A percentile compares a stretch with the other conserved stretches of the same genome.
Conservation (phyloP, 92 coral and sea anemone genomes). For the Heliopora coerulea region DNA sequence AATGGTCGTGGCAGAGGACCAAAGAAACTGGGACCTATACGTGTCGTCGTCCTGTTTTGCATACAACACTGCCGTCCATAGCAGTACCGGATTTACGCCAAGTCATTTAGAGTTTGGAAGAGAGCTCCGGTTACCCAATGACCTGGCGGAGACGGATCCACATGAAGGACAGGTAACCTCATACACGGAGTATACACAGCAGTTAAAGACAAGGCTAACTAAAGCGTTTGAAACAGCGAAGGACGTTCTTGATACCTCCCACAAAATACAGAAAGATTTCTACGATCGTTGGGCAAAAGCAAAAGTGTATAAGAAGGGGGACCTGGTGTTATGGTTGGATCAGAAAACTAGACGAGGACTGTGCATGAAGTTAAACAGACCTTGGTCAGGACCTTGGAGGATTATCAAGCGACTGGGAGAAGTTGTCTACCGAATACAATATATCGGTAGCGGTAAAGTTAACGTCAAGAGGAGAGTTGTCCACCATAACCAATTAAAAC, state of each 20-base stretch:
- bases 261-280: conserved; percentile 41
- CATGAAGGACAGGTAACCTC: too few relatives aligned
- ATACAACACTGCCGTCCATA: conserved; percentile 43
- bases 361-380: conserved; percentile 51
- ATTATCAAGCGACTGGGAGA: conserved; percentile 32
- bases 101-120: conserved; percentile 35
- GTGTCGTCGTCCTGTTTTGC: conserved; percentile 31
- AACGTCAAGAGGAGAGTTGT: conserved; percentile 36
- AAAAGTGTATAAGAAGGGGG: conserved; percentile 26
- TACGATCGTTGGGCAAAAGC: conserved; percentile 37
- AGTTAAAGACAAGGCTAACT: conserved; percentile 19
- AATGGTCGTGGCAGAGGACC: conserved; percentile 44
- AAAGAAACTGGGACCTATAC: conserved; percentile 34
- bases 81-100: conserved; percentile 39
- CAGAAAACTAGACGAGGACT: conserved; percentile 40
- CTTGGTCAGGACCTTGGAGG: conserved; percentile 54
- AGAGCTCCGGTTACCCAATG: conserved; percentile 44
- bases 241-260: conserved; percentile 25
- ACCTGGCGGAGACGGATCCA: conserved; percentile 15
- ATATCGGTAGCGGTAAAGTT: conserved; percentile 17
- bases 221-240: conserved; percentile 36
- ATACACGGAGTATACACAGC: conserved; percentile 24
- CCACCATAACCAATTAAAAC: conserved; percentile 39
- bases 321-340: conserved; percentile 43
- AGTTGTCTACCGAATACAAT: conserved; percentile 52